Percentiles rank a stretch among this genome's conserved stretches.
Evolutionary conservation across 2,113 vertebrate genomes (phyloP).

Genomic region (Reinhardtius hippoglossoides): DNA sequence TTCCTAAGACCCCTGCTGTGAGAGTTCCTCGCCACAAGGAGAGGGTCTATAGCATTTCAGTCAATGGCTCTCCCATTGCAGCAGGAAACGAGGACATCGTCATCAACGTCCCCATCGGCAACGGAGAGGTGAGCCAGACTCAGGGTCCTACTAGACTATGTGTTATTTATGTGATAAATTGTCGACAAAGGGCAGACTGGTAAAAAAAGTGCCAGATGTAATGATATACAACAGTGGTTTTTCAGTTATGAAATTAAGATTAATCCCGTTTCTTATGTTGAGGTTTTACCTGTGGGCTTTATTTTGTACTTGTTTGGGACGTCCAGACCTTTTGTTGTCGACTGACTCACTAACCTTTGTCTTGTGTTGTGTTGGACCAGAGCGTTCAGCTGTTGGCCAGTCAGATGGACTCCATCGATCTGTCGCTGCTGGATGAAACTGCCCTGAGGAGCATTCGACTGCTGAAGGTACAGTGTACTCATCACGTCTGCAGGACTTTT

Average conservation of each 20-base stretch:
- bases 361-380: conserved; percentile 56
- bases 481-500: not conserved
- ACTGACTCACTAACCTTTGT: not conserved
- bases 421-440: conserved; percentile 74
- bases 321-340: not conserved
- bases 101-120: conserved; percentile 81
- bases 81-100: conserved; percentile 72
- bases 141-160: too few species aligned
- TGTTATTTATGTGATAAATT: too few species aligned
- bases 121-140: conserved; percentile 79
- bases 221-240: too few species aligned
- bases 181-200: too few species aligned
- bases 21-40: conserved; percentile 81
- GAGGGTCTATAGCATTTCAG: conserved; percentile 82
- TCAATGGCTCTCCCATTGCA: conserved; percentile 82
- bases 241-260: too few species aligned
- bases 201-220: too few species aligned
- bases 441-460: conserved; percentile 75
- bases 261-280: not conserved
- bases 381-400: conserved; percentile 83
- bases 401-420: conserved; percentile 82
- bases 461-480: conserved; percentile 72
- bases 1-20: conserved; percentile 80
- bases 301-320: not conserved
- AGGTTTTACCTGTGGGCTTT: not conserved